phyloP scores from a whole-genome alignment of 2,888 invertebrate genomes.

The Morpho achilles region DNA sequence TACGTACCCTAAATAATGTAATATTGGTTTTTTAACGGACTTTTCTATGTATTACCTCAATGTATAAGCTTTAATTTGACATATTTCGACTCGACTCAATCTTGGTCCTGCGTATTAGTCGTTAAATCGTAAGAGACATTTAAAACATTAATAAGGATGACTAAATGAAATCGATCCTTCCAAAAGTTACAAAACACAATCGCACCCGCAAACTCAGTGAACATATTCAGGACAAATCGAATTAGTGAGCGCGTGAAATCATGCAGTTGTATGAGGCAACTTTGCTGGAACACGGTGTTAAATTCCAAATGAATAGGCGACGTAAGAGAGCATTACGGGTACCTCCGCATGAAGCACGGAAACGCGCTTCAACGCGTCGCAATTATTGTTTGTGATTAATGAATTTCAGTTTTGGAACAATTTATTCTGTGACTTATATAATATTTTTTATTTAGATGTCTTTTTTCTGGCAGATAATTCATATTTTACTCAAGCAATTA shows the following conservation, averaged over 20 bases:
- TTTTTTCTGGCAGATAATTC: not conserved
- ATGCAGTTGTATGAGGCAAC: conserved; percentile 51
- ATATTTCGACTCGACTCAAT: no score
- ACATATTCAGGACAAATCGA: conserved; percentile 45
- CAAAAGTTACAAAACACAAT: conserved; percentile 20
- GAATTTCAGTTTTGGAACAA: conserved; percentile 5
- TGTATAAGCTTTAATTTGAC: no score
- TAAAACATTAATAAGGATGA: not conserved
- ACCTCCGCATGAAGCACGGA: conserved; percentile 51
- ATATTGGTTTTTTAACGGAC: no score
- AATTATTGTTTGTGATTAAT: conserved; percentile 56
- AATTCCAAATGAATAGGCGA: conserved; percentile 64
- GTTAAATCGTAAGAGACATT: no score
- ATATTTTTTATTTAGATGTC: conserved; percentile 2
- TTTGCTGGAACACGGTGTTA: conserved; percentile 51
- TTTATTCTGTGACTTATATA: not conserved
- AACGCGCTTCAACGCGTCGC: conserved; percentile 51
- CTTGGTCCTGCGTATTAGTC: no score
- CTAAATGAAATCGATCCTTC: conserved; percentile 14
- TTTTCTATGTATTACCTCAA: no score
- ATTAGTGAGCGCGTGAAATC: conserved; percentile 51
- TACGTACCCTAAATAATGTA: no score
- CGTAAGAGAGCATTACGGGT: conserved; percentile 44
- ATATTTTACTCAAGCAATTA: no score
- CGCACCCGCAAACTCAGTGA: conserved; percentile 42